Conservation (phyloP, 2,797 vertebrate species). For the Pogonophryne albipinna region DNA sequence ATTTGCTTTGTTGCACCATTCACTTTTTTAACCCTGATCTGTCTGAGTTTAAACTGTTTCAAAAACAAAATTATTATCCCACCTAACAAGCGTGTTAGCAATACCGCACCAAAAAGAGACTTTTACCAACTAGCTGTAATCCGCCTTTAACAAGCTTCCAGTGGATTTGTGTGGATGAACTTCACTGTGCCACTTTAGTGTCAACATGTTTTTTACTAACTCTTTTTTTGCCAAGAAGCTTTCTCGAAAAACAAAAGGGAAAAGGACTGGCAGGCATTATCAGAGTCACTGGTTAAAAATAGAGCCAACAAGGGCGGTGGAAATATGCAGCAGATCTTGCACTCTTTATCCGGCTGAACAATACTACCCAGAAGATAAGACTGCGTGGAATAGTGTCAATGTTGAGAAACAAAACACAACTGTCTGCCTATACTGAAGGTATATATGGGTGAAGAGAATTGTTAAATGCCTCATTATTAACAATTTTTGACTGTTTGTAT, state of each 20-base stretch:
- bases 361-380: not conserved
- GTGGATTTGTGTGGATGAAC: not conserved
- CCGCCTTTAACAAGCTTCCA: not conserved
- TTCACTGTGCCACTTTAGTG: conserved; percentile 9
- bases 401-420: not conserved
- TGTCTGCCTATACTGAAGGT: not conserved
- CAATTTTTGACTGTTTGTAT: conserved; percentile 13
- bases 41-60: too few relatives aligned
- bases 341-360: not conserved
- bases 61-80: not conserved
- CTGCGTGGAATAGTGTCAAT: not conserved
- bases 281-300: conserved; percentile 20
- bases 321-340: conserved; percentile 14
- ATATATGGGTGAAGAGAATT: not conserved
- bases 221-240: conserved; percentile 57
- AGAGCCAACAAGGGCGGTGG: conserved; percentile 5
- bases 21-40: not conserved
- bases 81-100: not conserved
- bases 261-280: conserved; percentile 27
- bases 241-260: conserved; percentile 59
- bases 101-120: not conserved
- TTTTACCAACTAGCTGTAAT: not conserved
- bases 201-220: not conserved
- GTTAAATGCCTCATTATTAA: not conserved
- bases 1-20: not conserved